Conservation (phyloP, 2,797 vertebrate species). For the Anabas testudineus region DNA sequence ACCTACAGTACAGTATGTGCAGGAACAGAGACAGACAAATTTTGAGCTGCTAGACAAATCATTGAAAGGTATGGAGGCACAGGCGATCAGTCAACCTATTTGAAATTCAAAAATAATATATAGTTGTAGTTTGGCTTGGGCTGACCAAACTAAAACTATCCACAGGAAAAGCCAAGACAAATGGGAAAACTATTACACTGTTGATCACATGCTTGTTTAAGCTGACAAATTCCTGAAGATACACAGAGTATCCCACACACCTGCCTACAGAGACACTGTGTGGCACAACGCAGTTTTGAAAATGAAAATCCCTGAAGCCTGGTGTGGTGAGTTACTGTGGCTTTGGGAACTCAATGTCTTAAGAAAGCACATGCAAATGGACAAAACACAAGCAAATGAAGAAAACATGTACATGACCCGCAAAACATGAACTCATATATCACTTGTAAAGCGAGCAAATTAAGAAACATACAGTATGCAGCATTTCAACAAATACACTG, state of each 20-base stretch:
- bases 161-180: conserved; percentile 27
- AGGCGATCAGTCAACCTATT: neutral
- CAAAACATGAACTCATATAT: neutral
- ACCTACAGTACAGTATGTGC: neutral
- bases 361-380: neutral
- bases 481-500: neutral
- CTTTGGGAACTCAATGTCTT: neutral
- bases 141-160: neutral
- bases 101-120: neutral
- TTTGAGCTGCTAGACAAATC: conserved; percentile 1
- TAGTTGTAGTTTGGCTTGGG: conserved; percentile 1
- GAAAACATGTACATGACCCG: neutral
- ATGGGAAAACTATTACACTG: too few species aligned
- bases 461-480: conserved; percentile 5
- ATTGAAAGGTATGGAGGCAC: neutral
- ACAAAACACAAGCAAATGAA: too few species aligned
- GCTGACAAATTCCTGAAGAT: conserved; percentile 15
- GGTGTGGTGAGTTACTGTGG: neutral
- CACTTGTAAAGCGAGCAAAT: neutral
- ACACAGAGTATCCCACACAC: conserved; percentile 5
- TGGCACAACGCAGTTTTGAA: conserved; percentile 5
- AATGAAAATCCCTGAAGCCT: conserved; percentile 6
- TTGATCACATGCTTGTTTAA: conserved; percentile 27
- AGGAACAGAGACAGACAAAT: neutral
- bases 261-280: neutral